Percentiles rank a stretch among this genome's conserved stretches.
These are phyloP conservation scores for Procambarus clarkii DNA, from an alignment of 1,140 invertebrate species.

Conservation along the genomic window DNA sequence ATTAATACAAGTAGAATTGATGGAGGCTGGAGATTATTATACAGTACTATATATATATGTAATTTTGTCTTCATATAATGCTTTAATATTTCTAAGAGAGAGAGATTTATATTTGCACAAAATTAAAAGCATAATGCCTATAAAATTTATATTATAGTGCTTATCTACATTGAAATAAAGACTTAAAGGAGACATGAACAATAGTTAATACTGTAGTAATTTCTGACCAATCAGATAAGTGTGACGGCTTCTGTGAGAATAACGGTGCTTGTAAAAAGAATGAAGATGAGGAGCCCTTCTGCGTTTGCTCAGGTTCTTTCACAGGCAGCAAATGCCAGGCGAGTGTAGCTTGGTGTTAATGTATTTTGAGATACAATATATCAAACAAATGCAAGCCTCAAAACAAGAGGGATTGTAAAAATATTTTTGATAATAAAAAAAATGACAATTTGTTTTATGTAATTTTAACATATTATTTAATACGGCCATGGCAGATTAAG, in stretches of 20 bases:
- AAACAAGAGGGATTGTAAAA: neutral
- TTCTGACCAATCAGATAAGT: slow-evolving; percentile 83
- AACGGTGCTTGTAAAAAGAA: slow-evolving; percentile 92
- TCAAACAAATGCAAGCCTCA: neutral
- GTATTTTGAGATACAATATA: no score
- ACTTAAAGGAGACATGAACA: no score
- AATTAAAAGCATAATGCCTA: no score
- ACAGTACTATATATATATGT: no score
- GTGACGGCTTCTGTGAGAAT: slow-evolving; percentile 91
- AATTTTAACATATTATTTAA: neutral
- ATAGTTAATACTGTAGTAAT: neutral
- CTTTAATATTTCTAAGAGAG: no score
- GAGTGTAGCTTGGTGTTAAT: slow-evolving; percentile 5
- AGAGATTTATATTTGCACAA: no score
- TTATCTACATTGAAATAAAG: no score
- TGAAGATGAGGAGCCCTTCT: slow-evolving; percentile 78
- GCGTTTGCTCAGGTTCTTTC: slow-evolving; percentile 55
- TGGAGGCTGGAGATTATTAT: no score
- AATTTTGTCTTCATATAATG: no score
- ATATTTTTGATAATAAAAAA: neutral
- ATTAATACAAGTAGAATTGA: no score
- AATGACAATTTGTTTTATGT: neutral
- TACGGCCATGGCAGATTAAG: slow-evolving; percentile 82
- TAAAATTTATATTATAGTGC: no score
- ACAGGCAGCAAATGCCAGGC: slow-evolving; percentile 54